Base-by-base conservation (phyloP, 2,113 vertebrate genomes). In the Anguilla rostrata region DNA sequence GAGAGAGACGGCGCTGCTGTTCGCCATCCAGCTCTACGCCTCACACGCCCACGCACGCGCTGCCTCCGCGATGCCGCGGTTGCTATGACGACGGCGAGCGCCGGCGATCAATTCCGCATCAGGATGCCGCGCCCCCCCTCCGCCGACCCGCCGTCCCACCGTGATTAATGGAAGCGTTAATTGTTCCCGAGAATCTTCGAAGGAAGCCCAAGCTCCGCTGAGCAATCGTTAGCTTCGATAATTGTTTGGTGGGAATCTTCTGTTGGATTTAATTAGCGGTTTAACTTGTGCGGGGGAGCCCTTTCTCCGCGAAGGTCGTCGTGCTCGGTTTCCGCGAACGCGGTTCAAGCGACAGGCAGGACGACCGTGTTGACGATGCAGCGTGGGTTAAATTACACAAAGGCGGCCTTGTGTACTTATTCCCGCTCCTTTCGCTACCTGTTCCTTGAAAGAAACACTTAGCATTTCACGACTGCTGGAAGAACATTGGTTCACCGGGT, bases 41-140 rank as follows among this genome's bases (percentile, higher is more conserved):
- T 2, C 49, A 53, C 49, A 53, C 49, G 12, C 49, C 5, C 49
- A 53, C 49, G 12, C 49, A 53, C 49, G 11, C 39, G 14, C 79
- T 43, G 34, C 39, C 79, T 81, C 79, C 18, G 43, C 39, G 39
- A 43, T 41, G 40, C 41, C 41, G 11, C 20, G 40, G 79, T 81
- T 81, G 79, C 43, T 81, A 81, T 81, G 79, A 43, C 79, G 43
- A 81, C 79, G 43, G 41, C 39, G 22, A 81, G 79, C 11, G 39
- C 79, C 79, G 41, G 79, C 79, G 39, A 81, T 81, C 41, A 43
- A 22, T 81, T 39, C 39, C 43, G 79, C 79, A 81, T 81, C 79
- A 81, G 41, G 79, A 75, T 75, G n/a, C 71, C 8, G 71, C 29
- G 26, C 26, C 71, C 71, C 71, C 7, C 71, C 26, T 9, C 71